These are phyloP conservation scores for Leptocoma aspasia DNA, from an alignment of 2,113 vertebrate genomes.

Conservation along the genomic window DNA sequence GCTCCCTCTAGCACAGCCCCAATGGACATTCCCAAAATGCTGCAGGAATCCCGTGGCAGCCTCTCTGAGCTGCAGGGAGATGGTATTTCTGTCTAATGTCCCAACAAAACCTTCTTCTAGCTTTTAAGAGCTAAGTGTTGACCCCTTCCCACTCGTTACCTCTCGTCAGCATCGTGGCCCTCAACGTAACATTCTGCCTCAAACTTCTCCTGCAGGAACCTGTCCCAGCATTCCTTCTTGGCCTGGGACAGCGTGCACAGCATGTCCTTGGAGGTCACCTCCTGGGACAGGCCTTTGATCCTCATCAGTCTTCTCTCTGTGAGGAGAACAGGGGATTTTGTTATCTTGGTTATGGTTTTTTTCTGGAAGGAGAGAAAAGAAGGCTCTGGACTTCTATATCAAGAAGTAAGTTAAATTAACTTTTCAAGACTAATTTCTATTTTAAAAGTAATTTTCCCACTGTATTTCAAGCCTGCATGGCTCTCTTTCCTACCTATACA, in stretches of 20 bases:
- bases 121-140: neutral
- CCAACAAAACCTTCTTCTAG: neutral
- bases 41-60: neutral
- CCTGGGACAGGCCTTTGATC: slow-evolving; percentile 88
- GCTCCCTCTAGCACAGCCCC: neutral
- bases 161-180: slow-evolving; percentile 84
- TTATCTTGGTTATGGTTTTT: neutral
- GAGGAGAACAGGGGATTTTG: neutral
- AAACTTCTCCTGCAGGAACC: slow-evolving; percentile 91
- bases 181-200: slow-evolving; percentile 86
- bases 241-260: slow-evolving; percentile 89
- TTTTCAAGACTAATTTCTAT: neutral
- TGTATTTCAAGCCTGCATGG: neutral
- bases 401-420: neutral
- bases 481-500: neutral
- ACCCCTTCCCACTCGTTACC: slow-evolving; percentile 64
- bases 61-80: accelerated
- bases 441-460: neutral
- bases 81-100: accelerated
- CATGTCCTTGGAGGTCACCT: slow-evolving; percentile 95
- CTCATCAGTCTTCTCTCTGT: slow-evolving; percentile 91
- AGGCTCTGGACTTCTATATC: neutral
- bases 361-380: neutral
- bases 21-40: accelerated
- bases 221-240: slow-evolving; percentile 97